Evolutionary conservation across 23 tunicate species (phyloP), one percentile per base, ranked within the genome.

Genomic region (Ascidia mentula): DNA sequence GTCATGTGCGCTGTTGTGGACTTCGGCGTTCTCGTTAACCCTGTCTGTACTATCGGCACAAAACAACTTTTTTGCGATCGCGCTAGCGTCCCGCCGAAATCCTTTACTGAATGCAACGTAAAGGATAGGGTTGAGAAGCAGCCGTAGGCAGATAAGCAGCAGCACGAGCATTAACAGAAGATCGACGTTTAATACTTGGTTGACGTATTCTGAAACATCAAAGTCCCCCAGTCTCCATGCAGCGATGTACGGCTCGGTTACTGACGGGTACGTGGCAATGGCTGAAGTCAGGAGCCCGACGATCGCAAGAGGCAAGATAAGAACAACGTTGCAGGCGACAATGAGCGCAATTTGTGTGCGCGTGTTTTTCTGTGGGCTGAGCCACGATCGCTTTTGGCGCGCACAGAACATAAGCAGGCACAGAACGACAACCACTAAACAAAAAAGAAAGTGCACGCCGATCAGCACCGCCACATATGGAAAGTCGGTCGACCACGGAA

Each of bases 401-500:
- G 84, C 79, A 79, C 97, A 92, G 39, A 82, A 83, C 83, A 92
- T 82, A 32, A 83, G 65, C n/a, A 75, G 79, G 32, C 92, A 92
- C 12, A 92, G 59, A 13, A 87, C 75, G 0, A 42, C 60, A 28
- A 83, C 75, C 18, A 82, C 89, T 0, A 75, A 22, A 60, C 97
- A 82, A 6, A 61, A 34, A 13, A 87, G 9, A 8, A 87, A 35
- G 59, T 87, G 92, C 5, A 37, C 82, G 34, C 85, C 78, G 18
- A 87, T 88, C 46, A 92, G 60, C 9, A 79, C 72, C 18, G 82
- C 86, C 2, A 87, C 81, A 38, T 82, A 92, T 32, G 83, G 69
- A 73, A 92, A 92, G 4, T 87, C 82, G 24, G 92, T 87, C 17
- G 92, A 82, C 97, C 97, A 92, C 7, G 97, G 97, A 9, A 92